phyloP scores from a whole-genome alignment of 2,113 vertebrate species.

The Charadrius vociferus region DNA sequence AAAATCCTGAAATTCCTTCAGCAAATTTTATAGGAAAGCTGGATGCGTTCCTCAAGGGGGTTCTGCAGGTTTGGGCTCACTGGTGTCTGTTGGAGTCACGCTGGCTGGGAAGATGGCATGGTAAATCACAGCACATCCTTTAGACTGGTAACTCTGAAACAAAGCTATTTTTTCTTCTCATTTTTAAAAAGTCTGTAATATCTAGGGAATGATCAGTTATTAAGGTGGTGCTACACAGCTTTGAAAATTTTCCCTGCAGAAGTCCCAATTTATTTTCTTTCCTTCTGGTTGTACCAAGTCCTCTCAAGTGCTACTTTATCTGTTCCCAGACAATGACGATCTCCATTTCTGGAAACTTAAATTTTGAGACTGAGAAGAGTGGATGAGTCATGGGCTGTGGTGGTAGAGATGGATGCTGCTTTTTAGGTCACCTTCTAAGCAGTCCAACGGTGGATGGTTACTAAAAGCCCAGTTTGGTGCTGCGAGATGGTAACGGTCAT shows the following conservation, averaged over 20 bases:
- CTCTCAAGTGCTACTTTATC: background rate
- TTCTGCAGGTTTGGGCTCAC: background rate
- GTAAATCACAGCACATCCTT: background rate
- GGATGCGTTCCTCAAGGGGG: background rate
- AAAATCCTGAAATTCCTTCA: background rate
- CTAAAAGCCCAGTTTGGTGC: background rate
- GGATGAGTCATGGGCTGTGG: background rate
- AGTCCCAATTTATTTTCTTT: background rate
- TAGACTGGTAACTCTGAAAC: background rate
- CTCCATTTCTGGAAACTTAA: background rate
- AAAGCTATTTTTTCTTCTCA: background rate
- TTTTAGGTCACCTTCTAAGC: background rate
- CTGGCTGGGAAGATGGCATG: background rate
- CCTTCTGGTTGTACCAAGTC: background rate
- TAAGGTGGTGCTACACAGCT: background rate
- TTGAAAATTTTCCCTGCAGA: background rate
- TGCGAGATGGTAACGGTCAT: accelerated
- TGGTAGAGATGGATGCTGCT: background rate
- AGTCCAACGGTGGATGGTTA: accelerated
- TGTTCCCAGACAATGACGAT: background rate
- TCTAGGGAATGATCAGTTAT: background rate
- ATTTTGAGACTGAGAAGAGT: background rate
- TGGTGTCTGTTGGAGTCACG: background rate
- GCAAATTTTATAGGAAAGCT: background rate
- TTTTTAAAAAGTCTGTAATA: background rate